These are phyloP conservation scores for Mesorhabditis sp. DNA, from an alignment of 2,888 invertebrate genomes.

Conservation along the genomic window DNA sequence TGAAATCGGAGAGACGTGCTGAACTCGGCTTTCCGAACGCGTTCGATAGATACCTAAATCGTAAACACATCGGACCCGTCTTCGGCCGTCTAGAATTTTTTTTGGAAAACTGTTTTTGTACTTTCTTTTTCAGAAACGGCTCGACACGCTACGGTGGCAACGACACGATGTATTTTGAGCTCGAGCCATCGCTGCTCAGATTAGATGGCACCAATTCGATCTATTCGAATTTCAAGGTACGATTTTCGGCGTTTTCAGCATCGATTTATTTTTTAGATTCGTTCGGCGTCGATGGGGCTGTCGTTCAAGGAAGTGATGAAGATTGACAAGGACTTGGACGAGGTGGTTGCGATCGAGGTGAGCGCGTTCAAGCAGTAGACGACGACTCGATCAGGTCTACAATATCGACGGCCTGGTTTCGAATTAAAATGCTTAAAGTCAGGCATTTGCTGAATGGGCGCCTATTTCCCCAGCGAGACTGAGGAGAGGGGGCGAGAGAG, in stretches of 20 bases:
- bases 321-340: slow-evolving; percentile 31
- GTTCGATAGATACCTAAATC: no score
- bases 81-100: no score
- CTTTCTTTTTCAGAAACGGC: slow-evolving; percentile 21
- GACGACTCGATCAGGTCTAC: no score
- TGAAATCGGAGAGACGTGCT: no score
- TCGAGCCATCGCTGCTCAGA: slow-evolving; percentile 18
- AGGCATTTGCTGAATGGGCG: no score
- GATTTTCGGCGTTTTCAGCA: not conserved
- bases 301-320: slow-evolving; percentile 29
- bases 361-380: not conserved
- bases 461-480: no score
- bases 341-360: slow-evolving; percentile 30
- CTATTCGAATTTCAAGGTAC: slow-evolving; percentile 35
- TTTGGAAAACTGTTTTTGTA: not conserved
- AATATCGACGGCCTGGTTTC: no score
- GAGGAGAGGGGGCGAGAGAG: no score
- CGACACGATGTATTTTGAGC: slow-evolving; percentile 22
- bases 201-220: slow-evolving; percentile 24
- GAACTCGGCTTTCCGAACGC: no score
- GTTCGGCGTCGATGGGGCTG: slow-evolving; percentile 27
- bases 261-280: slow-evolving; percentile 18
- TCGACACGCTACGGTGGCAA: slow-evolving; percentile 27
- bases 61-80: no score
- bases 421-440: not conserved